Percentiles rank a stretch among this genome's conserved stretches.
phyloP scores from a whole-genome alignment of 1,140 invertebrate genomes.

The Dinoponera quadriceps region DNA sequence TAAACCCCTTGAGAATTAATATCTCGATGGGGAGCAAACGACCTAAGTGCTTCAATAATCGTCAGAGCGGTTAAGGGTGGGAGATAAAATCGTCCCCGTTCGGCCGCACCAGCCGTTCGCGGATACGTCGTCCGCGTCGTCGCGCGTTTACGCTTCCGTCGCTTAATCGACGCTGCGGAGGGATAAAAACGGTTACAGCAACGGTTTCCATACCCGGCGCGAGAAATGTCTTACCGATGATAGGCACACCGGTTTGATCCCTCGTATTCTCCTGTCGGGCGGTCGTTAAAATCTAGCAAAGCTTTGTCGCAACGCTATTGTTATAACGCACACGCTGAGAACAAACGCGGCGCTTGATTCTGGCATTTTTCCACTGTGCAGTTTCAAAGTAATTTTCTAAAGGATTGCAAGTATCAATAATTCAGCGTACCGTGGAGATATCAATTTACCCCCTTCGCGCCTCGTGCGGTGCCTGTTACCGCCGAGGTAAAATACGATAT shows the following conservation, averaged over 20 bases:
- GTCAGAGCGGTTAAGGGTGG: slow-evolving; percentile 55
- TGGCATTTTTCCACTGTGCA: neutral
- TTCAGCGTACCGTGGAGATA: neutral
- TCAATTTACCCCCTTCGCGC: neutral
- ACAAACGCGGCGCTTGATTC: too few species aligned
- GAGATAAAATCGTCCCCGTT: slow-evolving; percentile 56
- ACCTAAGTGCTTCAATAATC: slow-evolving; percentile 65
- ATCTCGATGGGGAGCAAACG: slow-evolving; percentile 58
- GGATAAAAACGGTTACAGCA: too few species aligned
- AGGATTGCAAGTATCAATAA: neutral
- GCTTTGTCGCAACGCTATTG: too few species aligned
- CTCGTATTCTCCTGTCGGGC: too few species aligned
- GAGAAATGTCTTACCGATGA: too few species aligned
- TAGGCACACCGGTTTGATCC: too few species aligned
- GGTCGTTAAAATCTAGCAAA: too few species aligned
- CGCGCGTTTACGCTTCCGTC: too few species aligned
- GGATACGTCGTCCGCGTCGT: slow-evolving; percentile 11
- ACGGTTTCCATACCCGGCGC: too few species aligned
- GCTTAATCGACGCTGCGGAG: too few species aligned
- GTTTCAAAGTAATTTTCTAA: neutral
- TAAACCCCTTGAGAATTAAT: slow-evolving; percentile 69
- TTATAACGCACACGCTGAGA: neutral
- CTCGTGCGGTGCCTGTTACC: neutral
- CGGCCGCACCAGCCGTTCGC: neutral
- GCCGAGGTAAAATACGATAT: slow-evolving; percentile 22